A percentile compares a stretch with the other conserved stretches of the same genome.
These are phyloP conservation scores for Cydia amplana DNA, from an alignment of 1,140 invertebrate genomes.

Conservation along the genomic window DNA sequence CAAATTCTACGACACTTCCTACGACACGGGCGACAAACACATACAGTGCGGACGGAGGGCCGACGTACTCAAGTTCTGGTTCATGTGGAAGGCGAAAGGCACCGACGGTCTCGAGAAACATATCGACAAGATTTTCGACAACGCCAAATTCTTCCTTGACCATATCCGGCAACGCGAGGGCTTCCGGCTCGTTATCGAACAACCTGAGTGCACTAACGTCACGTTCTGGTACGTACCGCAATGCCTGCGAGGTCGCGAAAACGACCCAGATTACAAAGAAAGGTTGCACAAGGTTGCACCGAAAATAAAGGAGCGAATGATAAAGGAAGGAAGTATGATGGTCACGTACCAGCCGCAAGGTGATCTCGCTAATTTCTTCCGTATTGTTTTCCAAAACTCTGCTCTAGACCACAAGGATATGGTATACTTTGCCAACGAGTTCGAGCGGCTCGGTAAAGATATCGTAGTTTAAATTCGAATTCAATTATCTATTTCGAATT, in stretches of 20 bases:
- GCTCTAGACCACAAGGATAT: constrained; percentile 89
- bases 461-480: constrained; percentile 55
- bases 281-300: constrained; percentile 92
- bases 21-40: constrained; percentile 96
- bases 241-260: constrained; percentile 83
- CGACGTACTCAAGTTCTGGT: constrained; percentile 97
- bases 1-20: constrained; percentile 96
- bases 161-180: constrained; percentile 84
- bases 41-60: constrained; percentile 95
- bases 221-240: constrained; percentile 97
- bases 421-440: constrained; percentile 91
- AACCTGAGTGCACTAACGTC: constrained; percentile 95
- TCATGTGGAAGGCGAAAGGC: constrained; percentile 99
- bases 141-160: constrained; percentile 85
- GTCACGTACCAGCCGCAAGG: constrained; percentile 95
- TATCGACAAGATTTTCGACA: constrained; percentile 88
- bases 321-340: constrained; percentile 96
- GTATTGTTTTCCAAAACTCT: constrained; percentile 95
- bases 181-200: constrained; percentile 86
- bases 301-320: constrained; percentile 96
- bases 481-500: constrained; percentile 24
- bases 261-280: constrained; percentile 82
- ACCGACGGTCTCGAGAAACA: constrained; percentile 88
- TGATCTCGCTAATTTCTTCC: constrained; percentile 93
- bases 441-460: constrained; percentile 89